These are phyloP conservation scores for Drosophila phalerata DNA, from an alignment of 2,888 invertebrate genomes.

Conservation along the genomic window DNA sequence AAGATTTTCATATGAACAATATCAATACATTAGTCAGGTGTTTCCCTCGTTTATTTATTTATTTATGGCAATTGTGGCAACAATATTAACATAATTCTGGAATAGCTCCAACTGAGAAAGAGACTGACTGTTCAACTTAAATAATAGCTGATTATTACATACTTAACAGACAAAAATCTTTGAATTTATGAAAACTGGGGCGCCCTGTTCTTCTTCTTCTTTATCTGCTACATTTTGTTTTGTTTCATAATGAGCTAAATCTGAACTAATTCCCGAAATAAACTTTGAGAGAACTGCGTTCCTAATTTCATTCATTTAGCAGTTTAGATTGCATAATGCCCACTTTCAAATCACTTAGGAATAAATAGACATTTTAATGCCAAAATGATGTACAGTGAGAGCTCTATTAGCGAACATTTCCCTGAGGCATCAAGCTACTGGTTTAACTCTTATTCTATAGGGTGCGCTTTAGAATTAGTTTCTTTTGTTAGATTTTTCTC, in stretches of 20 bases:
- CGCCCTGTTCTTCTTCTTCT: slow-evolving; percentile 14
- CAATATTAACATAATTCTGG: slow-evolving; percentile 6
- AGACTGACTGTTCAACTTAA: slow-evolving; percentile 19
- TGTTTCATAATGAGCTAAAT: slow-evolving; percentile 26
- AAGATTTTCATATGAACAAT: slow-evolving; percentile 7
- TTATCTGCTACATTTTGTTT: slow-evolving; percentile 1
- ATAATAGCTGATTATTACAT: slow-evolving; percentile 30
- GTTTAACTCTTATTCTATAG: too few species aligned
- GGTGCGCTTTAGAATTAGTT: too few species aligned
- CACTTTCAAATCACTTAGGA: slow-evolving; percentile 1
- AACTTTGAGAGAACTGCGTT: slow-evolving; percentile 19
- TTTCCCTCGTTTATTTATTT: slow-evolving; percentile 6
- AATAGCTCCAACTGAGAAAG: not conserved
- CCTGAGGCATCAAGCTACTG: not conserved
- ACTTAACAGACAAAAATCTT: slow-evolving; percentile 23
- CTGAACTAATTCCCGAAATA: slow-evolving; percentile 41
- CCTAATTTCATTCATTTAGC: slow-evolving; percentile 15
- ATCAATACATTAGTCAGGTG: slow-evolving; percentile 14
- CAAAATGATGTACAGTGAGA: slow-evolving; percentile 12
- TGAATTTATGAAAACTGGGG: slow-evolving; percentile 31
- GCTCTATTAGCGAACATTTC: not conserved
- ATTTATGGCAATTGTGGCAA: slow-evolving; percentile 26
- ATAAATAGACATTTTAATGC: slow-evolving; percentile 6
- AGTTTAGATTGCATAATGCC: slow-evolving; percentile 21
- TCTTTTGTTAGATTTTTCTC: too few species aligned